Conservation (phyloP, 2,888 invertebrate genomes). For the Apodemia mormo region DNA sequence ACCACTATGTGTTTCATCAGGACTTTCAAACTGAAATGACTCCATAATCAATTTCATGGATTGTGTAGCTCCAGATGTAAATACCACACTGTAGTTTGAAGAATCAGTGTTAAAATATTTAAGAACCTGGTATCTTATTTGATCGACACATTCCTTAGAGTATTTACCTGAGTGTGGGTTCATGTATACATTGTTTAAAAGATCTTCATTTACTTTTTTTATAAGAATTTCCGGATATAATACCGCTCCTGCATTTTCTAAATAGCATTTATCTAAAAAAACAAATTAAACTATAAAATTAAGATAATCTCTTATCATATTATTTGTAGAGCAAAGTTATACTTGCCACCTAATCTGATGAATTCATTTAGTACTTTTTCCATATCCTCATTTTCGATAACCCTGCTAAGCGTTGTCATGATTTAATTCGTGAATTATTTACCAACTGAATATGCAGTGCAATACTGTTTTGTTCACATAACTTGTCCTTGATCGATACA, state of each 20-base stretch:
- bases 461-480: background rate
- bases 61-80: constrained; percentile 96
- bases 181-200: constrained; percentile 88
- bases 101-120: constrained; percentile 90
- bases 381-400: constrained; percentile 66
- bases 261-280: constrained; percentile 86
- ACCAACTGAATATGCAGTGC: background rate
- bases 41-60: constrained; percentile 92
- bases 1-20: constrained; percentile 65
- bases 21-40: constrained; percentile 84
- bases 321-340: constrained; percentile 4
- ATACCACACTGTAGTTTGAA: constrained; percentile 92
- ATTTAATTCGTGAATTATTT: constrained; percentile 8
- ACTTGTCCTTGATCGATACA: background rate
- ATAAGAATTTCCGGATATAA: constrained; percentile 90
- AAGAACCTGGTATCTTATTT: constrained; percentile 91
- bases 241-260: constrained; percentile 95
- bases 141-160: constrained; percentile 92
- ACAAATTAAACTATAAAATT: background rate
- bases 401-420: constrained; percentile 63
- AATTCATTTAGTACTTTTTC: constrained; percentile 66
- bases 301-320: background rate
- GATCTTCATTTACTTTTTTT: constrained; percentile 82
- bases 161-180: constrained; percentile 95
- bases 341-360: constrained; percentile 68